Conservation (phyloP, 1,140 invertebrate species). For the Eriosoma lanigerum region DNA sequence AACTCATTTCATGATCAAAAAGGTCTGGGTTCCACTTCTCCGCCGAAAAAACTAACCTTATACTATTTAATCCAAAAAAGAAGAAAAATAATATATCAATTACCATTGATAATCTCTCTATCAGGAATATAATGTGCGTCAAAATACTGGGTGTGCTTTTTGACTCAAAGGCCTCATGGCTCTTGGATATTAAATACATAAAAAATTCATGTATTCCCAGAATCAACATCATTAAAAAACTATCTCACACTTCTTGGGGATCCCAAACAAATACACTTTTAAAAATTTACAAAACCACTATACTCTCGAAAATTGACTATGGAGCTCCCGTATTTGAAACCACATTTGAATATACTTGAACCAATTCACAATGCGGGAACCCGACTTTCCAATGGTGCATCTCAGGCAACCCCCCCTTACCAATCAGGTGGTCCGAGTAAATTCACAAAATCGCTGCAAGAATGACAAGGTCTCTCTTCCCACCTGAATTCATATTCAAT, state of each 20-base stretch:
- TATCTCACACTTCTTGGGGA: conserved; percentile 15
- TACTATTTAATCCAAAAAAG: not conserved
- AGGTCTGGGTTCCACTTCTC: not conserved
- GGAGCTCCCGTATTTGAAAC: too few species aligned
- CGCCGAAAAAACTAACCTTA: not conserved
- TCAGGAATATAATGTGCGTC: not conserved
- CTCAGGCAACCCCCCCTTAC: not conserved
- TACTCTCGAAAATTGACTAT: not conserved
- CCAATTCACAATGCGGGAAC: not conserved
- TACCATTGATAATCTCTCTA: not conserved
- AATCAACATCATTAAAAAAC: not conserved
- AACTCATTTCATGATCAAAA: not conserved
- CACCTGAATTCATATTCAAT: not conserved
- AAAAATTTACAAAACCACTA: conserved; percentile 2
- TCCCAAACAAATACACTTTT: not conserved
- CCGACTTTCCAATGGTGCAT: conserved; percentile 15
- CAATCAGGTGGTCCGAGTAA: not conserved
- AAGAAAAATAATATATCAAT: not conserved
- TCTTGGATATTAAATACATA: not conserved
- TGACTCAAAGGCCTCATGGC: not conserved
- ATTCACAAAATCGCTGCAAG: not conserved
- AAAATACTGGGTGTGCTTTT: not conserved
- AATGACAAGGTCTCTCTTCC: not conserved
- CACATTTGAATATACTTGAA: not conserved
- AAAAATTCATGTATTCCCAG: not conserved